Evolutionary conservation across 1,140 invertebrate species (phyloP).

Genomic region (Microplitis mediator): DNA sequence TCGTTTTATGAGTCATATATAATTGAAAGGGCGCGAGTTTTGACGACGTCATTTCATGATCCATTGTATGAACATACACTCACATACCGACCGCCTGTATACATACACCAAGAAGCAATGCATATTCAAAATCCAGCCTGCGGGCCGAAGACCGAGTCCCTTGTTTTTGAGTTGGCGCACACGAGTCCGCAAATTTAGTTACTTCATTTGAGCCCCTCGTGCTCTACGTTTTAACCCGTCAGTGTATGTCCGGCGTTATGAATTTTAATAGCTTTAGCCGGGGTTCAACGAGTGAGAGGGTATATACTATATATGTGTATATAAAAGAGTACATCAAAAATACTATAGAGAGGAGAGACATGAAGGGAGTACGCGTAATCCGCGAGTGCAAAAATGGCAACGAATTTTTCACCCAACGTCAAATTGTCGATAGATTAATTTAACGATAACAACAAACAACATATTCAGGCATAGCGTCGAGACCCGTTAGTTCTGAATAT

Average conservation of each 20-base stretch:
- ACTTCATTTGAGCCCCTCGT: slow-evolving; percentile 53
- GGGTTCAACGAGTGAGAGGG: slow-evolving; percentile 40
- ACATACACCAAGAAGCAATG: slow-evolving; percentile 49
- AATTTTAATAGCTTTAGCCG: slow-evolving; percentile 64
- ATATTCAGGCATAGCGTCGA: slow-evolving; percentile 10
- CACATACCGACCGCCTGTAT: not conserved
- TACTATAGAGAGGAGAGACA: slow-evolving; percentile 26
- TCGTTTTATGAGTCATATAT: not conserved
- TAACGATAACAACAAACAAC: slow-evolving; percentile 46
- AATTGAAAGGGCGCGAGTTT: slow-evolving; percentile 11
- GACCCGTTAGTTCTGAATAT: not conserved
- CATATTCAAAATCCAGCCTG: slow-evolving; percentile 62
- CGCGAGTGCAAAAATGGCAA: slow-evolving; percentile 54
- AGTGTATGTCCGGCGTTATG: slow-evolving; percentile 62
- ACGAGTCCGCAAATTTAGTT: slow-evolving; percentile 58
- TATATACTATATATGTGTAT: slow-evolving; percentile 1
- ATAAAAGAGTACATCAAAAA: slow-evolving; percentile 11
- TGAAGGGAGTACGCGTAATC: slow-evolving; percentile 18
- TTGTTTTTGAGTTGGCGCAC: slow-evolving; percentile 43
- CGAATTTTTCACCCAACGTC: slow-evolving; percentile 45
- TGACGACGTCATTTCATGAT: not conserved
- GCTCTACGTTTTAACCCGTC: slow-evolving; percentile 57
- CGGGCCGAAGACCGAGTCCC: slow-evolving; percentile 39
- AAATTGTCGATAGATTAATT: slow-evolving; percentile 63
- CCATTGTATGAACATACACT: not conserved